Evolutionary conservation across 2,113 vertebrate species (phyloP).

Genomic region (Cyprinus carpio): DNA sequence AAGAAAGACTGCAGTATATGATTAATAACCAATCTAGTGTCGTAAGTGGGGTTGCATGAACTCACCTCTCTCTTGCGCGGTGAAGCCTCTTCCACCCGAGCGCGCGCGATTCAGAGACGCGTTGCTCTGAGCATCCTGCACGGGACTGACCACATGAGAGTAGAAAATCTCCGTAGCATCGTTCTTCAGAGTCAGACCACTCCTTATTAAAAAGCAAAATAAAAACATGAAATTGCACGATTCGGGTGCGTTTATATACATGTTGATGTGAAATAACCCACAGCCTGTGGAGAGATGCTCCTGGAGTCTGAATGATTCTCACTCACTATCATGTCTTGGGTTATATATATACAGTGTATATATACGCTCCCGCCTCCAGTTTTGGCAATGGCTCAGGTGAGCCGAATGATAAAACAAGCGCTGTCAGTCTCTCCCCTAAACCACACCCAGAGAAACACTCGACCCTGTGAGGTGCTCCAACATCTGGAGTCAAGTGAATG

Average conservation of each 20-base stretch:
- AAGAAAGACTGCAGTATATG: neutral
- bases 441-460: neutral
- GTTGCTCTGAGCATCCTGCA: constrained; percentile 78
- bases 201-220: constrained; percentile 81
- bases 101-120: constrained; percentile 86
- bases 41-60: neutral
- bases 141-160: constrained; percentile 77
- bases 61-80: constrained; percentile 83
- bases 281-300: constrained; percentile 10
- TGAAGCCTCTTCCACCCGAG: constrained; percentile 82
- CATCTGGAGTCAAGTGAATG: constrained; percentile 38
- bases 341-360: neutral
- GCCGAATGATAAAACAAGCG: constrained; percentile 53
- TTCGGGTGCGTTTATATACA: constrained; percentile 79
- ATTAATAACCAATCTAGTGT: neutral
- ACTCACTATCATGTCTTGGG: constrained; percentile 40
- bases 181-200: constrained; percentile 86
- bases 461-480: constrained; percentile 21
- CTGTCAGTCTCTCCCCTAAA: neutral
- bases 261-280: constrained; percentile 60
- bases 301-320: neutral
- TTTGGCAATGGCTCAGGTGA: constrained; percentile 87
- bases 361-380: constrained; percentile 65
- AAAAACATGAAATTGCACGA: constrained; percentile 78
- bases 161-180: constrained; percentile 91